These are phyloP conservation scores for Leptarthrus brevirostris DNA, from an alignment of 2,888 invertebrate genomes.

Conservation along the genomic window DNA sequence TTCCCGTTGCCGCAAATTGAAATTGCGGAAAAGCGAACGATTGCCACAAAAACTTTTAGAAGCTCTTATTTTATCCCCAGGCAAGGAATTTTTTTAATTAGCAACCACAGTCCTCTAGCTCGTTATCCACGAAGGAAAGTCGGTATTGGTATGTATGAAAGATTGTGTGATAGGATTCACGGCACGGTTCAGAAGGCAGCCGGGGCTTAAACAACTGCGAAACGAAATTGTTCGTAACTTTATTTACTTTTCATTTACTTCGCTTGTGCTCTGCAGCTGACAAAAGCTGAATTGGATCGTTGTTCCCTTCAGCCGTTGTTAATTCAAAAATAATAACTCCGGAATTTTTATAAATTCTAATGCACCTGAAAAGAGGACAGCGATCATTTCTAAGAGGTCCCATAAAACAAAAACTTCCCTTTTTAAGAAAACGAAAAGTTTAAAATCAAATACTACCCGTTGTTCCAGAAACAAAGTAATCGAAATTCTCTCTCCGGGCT, in stretches of 20 bases:
- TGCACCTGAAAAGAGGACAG: slow-evolving; percentile 8
- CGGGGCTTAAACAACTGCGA: not conserved
- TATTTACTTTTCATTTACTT: slow-evolving; percentile 43
- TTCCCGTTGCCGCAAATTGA: slow-evolving; percentile 45
- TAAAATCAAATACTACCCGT: slow-evolving; percentile 16
- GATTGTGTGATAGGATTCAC: slow-evolving; percentile 7
- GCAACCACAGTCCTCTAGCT: slow-evolving; percentile 30
- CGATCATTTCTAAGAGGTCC: not conserved
- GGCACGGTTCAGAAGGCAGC: not conserved
- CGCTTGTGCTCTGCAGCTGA: not conserved
- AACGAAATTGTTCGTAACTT: slow-evolving; percentile 4
- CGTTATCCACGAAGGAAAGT: slow-evolving; percentile 12
- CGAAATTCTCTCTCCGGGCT: slow-evolving; percentile 8
- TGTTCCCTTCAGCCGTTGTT: slow-evolving; percentile 26
- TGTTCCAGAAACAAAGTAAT: slow-evolving; percentile 37
- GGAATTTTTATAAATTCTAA: slow-evolving; percentile 33
- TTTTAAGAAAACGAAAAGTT: slow-evolving; percentile 8
- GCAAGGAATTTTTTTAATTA: slow-evolving; percentile 41
- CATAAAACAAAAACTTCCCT: slow-evolving; percentile 5
- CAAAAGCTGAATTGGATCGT: slow-evolving; percentile 5
- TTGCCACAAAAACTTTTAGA: slow-evolving; percentile 41
- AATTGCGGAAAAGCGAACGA: slow-evolving; percentile 45
- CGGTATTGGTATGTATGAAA: slow-evolving; percentile 20
- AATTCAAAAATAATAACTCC: slow-evolving; percentile 44
- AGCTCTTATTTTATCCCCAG: slow-evolving; percentile 13